Evolutionary conservation across 2,888 invertebrate genomes (phyloP), one percentile per base, ranked within the genome.

Genomic region (Parascotia fuliginaria): DNA sequence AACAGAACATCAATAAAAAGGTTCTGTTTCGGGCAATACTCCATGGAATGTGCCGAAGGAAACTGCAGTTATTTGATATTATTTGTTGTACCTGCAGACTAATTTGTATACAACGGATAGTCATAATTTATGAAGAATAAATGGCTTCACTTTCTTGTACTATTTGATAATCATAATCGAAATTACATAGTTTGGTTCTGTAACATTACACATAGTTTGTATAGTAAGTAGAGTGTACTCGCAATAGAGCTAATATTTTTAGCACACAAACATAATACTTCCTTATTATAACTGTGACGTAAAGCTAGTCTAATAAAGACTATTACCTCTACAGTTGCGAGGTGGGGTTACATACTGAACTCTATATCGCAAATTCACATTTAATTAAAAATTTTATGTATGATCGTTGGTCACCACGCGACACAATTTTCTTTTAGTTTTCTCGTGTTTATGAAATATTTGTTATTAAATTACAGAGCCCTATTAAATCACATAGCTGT

Each of bases 261-360:
- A 71, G 72, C 56, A 68, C 45, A 53, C 49, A 39, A 27, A 33
- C 38, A 28, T 40, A 40, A 29, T 12, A 53, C 69, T 68, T 71
- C 72, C 72, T 56, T 14, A 42, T 67, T 43, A 41, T 67, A 50
- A 64, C 61, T 43, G 42, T 67, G 58, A 64, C 69, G 69, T 48
- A 44, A 15, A 32, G 16, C 1, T 16, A 15, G 7, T 29, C 19
- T 43, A 40, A 24, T 29, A 31, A 7, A 42, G 22, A 42, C 22
- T 15, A 14, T 34, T 22, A 7, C 16, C 31, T n/a, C 2, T 29
- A 4, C 9, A 14, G 48, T 29, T 27, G 22, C 14, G 16, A 33
- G 11, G 33, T 28, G 32, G 13, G 9, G 3, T n/a, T 28, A 13
- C 9, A 13, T 13, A 31, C 13, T 31, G 15, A 33, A 16, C 16